Percentiles rank a stretch among this genome's conserved stretches.
phyloP scores from a whole-genome alignment of 1,140 invertebrate species.

The Drosophila jambulina region DNA sequence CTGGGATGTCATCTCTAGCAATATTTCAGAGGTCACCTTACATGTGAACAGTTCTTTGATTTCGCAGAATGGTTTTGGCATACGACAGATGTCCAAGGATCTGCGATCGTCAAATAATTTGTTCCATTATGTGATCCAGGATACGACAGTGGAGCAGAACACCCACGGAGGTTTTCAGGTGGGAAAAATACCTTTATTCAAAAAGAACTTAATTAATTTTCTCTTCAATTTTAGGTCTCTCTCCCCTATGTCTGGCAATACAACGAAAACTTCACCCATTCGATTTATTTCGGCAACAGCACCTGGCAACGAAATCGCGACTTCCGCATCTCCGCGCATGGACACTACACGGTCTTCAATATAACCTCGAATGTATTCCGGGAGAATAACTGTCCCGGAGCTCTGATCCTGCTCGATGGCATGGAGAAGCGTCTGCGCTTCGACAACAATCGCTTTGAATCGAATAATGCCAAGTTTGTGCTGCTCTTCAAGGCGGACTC shows the following conservation, averaged over 20 bases:
- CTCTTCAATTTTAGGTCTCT: slow-evolving; percentile 88
- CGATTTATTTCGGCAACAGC: slow-evolving; percentile 94
- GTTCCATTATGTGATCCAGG: slow-evolving; percentile 96
- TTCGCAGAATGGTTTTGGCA: slow-evolving; percentile 93
- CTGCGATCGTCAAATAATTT: slow-evolving; percentile 96
- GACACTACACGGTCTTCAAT: slow-evolving; percentile 95
- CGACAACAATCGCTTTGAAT: slow-evolving; percentile 91
- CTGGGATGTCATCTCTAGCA: slow-evolving; percentile 92
- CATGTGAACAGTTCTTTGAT: slow-evolving; percentile 94
- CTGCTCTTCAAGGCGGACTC: slow-evolving; percentile 95
- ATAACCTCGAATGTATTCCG: slow-evolving; percentile 94
- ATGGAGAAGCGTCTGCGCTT: slow-evolving; percentile 98
- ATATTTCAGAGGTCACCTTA: slow-evolving; percentile 93
- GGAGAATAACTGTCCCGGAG: slow-evolving; percentile 93
- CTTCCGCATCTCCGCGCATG: slow-evolving; percentile 94
- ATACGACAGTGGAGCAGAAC: slow-evolving; percentile 95
- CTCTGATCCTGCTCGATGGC: slow-evolving; percentile 94
- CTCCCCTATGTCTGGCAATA: slow-evolving; percentile 98
- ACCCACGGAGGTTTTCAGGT: slow-evolving; percentile 91
- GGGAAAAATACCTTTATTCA: too few relatives aligned
- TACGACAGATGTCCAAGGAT: slow-evolving; percentile 95
- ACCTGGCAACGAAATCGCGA: slow-evolving; percentile 94
- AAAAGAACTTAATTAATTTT: background rate
- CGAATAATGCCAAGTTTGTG: slow-evolving; percentile 94
- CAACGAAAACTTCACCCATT: slow-evolving; percentile 97